Evolutionary conservation across 37 sponge, comb jelly and placozoan species (phyloP).

Genomic region (Amphimedon queenslandica): DNA sequence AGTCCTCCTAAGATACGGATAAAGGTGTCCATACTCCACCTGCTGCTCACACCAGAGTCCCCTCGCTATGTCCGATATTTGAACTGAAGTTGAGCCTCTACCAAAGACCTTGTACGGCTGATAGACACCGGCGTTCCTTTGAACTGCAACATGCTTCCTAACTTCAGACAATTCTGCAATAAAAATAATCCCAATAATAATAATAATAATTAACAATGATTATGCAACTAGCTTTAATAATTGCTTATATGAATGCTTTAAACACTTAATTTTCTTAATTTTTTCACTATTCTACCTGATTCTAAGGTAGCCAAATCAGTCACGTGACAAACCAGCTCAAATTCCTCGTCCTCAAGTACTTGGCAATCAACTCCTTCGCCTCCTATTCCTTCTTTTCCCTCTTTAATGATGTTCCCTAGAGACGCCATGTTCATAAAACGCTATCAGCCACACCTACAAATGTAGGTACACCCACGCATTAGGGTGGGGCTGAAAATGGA

Average conservation of each 20-base stretch:
- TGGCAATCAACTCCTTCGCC: conserved; percentile 8
- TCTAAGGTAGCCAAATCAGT: conserved; percentile 7
- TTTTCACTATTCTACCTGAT: conserved; percentile 18
- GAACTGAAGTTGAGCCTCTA: conserved; percentile 6
- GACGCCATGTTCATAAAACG: not conserved
- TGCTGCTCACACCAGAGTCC: conserved; percentile 58
- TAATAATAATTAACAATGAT: too few species aligned
- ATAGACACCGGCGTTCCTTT: conserved; percentile 17
- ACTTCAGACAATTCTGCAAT: conserved; percentile 37
- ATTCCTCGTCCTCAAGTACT: conserved; percentile 16
- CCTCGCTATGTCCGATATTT: conserved; percentile 22
- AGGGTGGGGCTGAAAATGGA: not conserved
- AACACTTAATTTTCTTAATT: not conserved
- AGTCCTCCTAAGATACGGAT: conserved; percentile 28
- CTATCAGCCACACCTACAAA: not conserved
- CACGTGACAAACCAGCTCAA: conserved; percentile 20
- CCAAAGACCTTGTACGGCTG: conserved; percentile 20
- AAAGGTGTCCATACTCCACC: conserved; percentile 50
- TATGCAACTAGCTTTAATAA: too few species aligned
- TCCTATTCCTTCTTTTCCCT: not conserved
- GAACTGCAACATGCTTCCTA: conserved; percentile 3
- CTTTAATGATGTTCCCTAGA: not conserved
- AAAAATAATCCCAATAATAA: not conserved
- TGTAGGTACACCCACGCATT: not conserved
- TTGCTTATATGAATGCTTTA: not conserved